Evolutionary conservation across 1,140 invertebrate species (phyloP), one percentile per base, ranked within the genome.

Genomic region (Drosophila tristis): DNA sequence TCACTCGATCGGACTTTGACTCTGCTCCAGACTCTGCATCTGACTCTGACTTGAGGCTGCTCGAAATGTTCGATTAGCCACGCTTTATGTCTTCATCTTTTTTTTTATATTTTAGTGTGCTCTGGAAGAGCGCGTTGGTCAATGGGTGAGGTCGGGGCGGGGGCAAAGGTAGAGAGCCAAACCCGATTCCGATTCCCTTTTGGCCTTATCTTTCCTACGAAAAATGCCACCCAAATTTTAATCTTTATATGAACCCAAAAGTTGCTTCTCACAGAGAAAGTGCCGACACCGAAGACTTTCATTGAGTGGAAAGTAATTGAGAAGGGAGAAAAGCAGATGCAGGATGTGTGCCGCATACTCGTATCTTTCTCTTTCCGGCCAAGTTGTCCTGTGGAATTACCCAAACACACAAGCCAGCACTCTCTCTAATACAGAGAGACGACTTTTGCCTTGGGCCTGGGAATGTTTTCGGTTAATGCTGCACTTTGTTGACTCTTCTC

Each of bases 41-140:
- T 26, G 68, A 57, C 57, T 35, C 31, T 35, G 44, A 59, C 44
- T 54, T 50, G 73, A 29, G 61, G 74, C 61, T 77, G 73, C 67
- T 78, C 84, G 76, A 89, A 89, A 89, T 89, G 86, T 89, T 89
- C 84, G 65, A 89, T 89, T 89, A 89, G 84, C 81, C 75, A 89
- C 84, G 84, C 84, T 89, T 89, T 84, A 89, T 89, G 84, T 89
- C 84, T 89, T 89, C 81, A 89, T 89, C 81, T 78, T 66, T 73
- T 45, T 20, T 20, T 20, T 20, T 20, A 20, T 20, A 20, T 20
- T 20, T 20, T 20, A 20, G 26, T 35, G 43, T 47, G 74, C 57
- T 47, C 29, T 44, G 31, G 35, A 15, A 42, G 53, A 64, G 50
- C 47, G 54, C 35, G 71, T 57, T 74, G 68, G 68, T 72, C 66